Base-by-base conservation (phyloP, 2,888 invertebrate species). In the Ormia ochracea region DNA sequence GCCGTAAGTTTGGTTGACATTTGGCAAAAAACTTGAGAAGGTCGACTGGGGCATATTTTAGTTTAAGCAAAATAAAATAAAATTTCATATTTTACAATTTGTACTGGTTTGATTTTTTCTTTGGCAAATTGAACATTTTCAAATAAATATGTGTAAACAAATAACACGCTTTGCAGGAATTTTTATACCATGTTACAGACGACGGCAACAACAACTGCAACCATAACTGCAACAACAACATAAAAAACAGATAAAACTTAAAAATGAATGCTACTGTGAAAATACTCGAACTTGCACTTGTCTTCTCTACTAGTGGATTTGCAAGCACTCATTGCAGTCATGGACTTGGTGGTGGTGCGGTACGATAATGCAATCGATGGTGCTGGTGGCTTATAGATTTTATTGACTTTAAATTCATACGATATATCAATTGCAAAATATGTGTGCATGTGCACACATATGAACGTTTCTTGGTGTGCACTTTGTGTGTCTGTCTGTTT, bases 21-120 rank as follows among this genome's bases (percentile, higher is more conserved):
- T 82, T 82, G 79, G 78, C 78, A 75, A 81, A 69, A 28, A 54
- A 56, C 75, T 66, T 59, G 75, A 73, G 79, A 82, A 83, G 83
- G 82, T 82, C 82, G 81, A 75, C 74, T 69, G 68, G 78, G 28
- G 61, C 31, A 63, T 78, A 78, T 68, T 73, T 78, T 56, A 78
- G 26, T 68, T 74, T 66, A 14, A 65, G 43, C 31, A 61, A 43
- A n/a, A n/a, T n/a, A n/a, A n/a, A n/a, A n/a, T n/a, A n/a, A n/a
- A n/a, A n/a, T n/a, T n/a, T n/a, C 31, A 52, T 38, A 45, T 59
- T 41, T 50, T 41, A n/a, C n/a, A n/a, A n/a, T n/a, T 33, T 26
- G 5, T 21, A 26, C 5, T n/a, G 2, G 26, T 50, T 54, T 33
- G 58, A 28, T 70, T 28, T 58, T 26, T 41, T 50, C 61, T 19